Base-by-base conservation (phyloP, 2,113 vertebrate genomes). In the Ceyx margarethae region DNA sequence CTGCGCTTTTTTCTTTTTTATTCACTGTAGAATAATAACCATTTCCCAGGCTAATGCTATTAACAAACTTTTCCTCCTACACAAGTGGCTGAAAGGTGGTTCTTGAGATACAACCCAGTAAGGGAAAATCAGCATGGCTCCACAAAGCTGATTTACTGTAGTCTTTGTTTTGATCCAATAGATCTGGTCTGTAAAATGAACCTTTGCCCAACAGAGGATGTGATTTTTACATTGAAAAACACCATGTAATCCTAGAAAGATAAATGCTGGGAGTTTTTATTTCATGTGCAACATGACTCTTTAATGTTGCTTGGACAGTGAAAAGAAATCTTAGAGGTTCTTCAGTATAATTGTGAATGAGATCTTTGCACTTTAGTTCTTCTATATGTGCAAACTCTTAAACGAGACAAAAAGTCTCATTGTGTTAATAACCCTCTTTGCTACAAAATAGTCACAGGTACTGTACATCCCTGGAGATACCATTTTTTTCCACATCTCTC, bases 91-190 rank as follows among this genome's bases (percentile, higher is more conserved):
- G 67, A 92, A 94, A 87, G 71, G 89, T 89, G 67, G 43, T 84
- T 84, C 78, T 91, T 85, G 91, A 89, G 81, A 93, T 82, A 92
- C 0, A 87, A 64, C 60, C 22, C 40, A 73, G 71, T 43, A 79
- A 66, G 50, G 43, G 37, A 85, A 94, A 87, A 74, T 82, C 54
- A 71, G 33, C 51, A 62, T 56, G 69, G 37, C 22, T 69, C 43
- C 19, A 66, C 66, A 72, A 75, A 80, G n/a, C 64, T 93, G 82
- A 91, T 91, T 92, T 89, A 74, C 68, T 87, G 81, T 50, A 56
- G 64, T 53, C 67, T 92, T 91, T 92, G 60, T 87, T 95, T 79
- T 91, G 87, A 94, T 87, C 48, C 60, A 90, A 26, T 91, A 71
- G 84, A 87, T 87, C 51, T 92, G 64, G 23, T 69, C 72, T 82